Percentiles rank a stretch among this genome's conserved stretches.
phyloP scores from a whole-genome alignment of 1,140 invertebrate species.

The Globodera ellingtonae region DNA sequence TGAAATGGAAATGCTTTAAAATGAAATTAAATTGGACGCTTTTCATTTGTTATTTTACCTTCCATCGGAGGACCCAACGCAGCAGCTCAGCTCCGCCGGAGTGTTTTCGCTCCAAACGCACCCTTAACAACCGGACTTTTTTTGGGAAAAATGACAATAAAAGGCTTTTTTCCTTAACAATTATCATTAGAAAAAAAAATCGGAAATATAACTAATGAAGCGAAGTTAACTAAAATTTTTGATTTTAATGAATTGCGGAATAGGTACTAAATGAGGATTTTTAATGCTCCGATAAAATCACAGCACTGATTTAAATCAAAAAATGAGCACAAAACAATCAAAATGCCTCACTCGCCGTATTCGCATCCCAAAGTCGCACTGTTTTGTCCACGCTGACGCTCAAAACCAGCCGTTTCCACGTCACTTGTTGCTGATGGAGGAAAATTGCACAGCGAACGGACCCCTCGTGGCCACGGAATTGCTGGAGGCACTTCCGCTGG shows the following conservation, averaged over 20 bases:
- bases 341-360: constrained; percentile 35
- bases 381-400: constrained; percentile 48
- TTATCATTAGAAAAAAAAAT: too few species aligned
- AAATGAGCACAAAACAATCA: background rate
- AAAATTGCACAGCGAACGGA: constrained; percentile 46
- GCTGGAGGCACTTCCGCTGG: constrained; percentile 36
- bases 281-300: too few species aligned
- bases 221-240: too few species aligned
- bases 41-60: constrained; percentile 30
- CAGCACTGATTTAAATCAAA: background rate
- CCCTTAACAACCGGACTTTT: constrained; percentile 16
- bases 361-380: constrained; percentile 41
- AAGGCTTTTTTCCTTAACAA: too few species aligned
- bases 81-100: constrained; percentile 42
- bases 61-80: constrained; percentile 51
- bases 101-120: constrained; percentile 47
- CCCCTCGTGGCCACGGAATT: constrained; percentile 51
- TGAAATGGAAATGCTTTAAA: constrained; percentile 22
- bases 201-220: too few species aligned
- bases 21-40: constrained; percentile 6
- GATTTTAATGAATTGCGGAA: too few species aligned
- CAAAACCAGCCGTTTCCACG: constrained; percentile 47
- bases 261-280: too few species aligned
- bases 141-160: too few species aligned
- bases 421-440: constrained; percentile 47